phyloP scores from a whole-genome alignment of 2,888 invertebrate species.

The Drosophila yooni region DNA sequence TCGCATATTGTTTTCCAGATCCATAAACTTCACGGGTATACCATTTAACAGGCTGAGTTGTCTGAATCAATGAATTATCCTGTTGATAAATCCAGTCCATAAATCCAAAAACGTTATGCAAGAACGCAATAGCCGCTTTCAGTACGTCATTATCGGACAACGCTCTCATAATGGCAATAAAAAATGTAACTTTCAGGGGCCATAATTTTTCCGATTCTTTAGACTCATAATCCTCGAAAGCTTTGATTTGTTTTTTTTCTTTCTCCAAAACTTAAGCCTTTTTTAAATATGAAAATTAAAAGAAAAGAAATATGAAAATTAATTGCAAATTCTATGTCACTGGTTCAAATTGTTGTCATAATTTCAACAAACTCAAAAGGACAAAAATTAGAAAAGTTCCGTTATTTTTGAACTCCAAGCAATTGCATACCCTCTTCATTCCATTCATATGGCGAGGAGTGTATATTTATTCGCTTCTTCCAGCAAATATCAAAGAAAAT shows the following conservation, averaged over 20 bases:
- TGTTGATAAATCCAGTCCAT: no score
- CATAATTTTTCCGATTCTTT: no score
- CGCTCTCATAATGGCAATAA: no score
- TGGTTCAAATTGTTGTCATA: background rate
- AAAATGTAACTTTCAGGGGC: no score
- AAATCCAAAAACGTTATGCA: no score
- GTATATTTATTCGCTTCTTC: no score
- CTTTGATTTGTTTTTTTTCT: background rate
- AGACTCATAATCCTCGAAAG: background rate
- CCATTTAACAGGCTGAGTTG: no score
- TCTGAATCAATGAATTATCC: no score
- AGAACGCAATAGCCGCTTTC: no score
- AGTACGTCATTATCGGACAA: no score
- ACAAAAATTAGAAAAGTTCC: background rate
- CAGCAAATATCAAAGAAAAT: no score
- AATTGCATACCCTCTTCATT: background rate
- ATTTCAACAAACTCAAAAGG: background rate
- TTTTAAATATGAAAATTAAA: background rate
- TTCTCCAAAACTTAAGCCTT: background rate
- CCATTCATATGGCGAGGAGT: background rate
- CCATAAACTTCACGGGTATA: no score
- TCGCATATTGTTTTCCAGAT: background rate
- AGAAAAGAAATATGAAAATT: background rate
- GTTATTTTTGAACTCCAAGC: background rate
- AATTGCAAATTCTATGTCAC: background rate